A percentile compares a stretch with the other conserved stretches of the same genome.
Conservation (phyloP, 2,113 vertebrate species). For the Talpa occidentalis region DNA sequence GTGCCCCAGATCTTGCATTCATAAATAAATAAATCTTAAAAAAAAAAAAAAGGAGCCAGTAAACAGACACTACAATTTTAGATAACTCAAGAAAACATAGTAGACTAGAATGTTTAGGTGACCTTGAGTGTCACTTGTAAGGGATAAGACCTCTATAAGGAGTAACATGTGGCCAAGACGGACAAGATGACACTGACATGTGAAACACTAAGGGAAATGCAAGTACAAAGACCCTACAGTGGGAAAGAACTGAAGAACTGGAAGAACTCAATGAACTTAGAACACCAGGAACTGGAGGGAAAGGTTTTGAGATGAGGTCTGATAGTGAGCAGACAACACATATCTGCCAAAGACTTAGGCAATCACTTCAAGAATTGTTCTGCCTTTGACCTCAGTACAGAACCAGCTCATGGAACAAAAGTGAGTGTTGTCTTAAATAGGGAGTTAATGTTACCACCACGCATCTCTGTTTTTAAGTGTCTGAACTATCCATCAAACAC, state of each 20-base stretch:
- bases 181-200: neutral
- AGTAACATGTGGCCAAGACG: neutral
- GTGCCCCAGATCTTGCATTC: no score
- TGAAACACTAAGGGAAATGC: neutral
- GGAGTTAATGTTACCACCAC: neutral
- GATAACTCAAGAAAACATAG: neutral
- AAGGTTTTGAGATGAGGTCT: neutral
- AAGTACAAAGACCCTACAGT: neutral
- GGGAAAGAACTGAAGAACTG: neutral
- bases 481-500: neutral
- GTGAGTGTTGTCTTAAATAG: neutral
- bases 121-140: neutral
- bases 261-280: neutral
- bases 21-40: no score
- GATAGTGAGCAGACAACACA: neutral
- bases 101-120: neutral
- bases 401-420: neutral
- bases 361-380: neutral
- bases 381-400: neutral
- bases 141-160: neutral
- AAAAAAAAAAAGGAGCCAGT: no score
- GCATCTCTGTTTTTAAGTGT: neutral
- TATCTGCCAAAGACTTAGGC: neutral
- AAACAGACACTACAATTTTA: slow-evolving; percentile 8
- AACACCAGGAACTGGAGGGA: neutral